These are phyloP conservation scores for Gymnosoma rotundatum DNA, from an alignment of 2,888 invertebrate species.

Conservation along the genomic window DNA sequence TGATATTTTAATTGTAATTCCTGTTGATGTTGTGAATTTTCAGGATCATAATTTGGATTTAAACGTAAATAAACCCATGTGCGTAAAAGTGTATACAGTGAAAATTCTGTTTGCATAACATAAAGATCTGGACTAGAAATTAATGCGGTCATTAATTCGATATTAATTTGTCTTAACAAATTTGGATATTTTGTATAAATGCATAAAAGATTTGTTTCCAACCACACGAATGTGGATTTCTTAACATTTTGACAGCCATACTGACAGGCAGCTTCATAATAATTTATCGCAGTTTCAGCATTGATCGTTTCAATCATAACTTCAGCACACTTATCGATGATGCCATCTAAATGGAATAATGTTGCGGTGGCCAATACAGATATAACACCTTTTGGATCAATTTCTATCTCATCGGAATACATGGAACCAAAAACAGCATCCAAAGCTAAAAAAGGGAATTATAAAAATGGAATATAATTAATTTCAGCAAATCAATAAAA, in stretches of 20 bases:
- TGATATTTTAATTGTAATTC: slow-evolving; percentile 71
- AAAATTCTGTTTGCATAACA: slow-evolving; percentile 91
- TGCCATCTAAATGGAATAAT: slow-evolving; percentile 88
- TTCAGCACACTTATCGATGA: slow-evolving; percentile 88
- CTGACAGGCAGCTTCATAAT: slow-evolving; percentile 86
- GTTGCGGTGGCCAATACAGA: slow-evolving; percentile 88
- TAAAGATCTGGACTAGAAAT: slow-evolving; percentile 86
- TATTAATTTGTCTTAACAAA: slow-evolving; percentile 85
- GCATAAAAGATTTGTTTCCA: slow-evolving; percentile 87
- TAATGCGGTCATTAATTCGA: slow-evolving; percentile 86
- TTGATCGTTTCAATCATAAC: slow-evolving; percentile 90
- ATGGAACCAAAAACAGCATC: slow-evolving; percentile 89
- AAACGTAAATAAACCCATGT: slow-evolving; percentile 86
- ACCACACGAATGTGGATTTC: slow-evolving; percentile 87
- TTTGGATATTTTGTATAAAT: slow-evolving; percentile 84
- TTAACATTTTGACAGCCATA: slow-evolving; percentile 87
- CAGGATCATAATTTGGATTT: slow-evolving; percentile 83
- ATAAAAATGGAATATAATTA: background rate
- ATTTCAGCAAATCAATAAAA: background rate
- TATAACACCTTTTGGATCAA: slow-evolving; percentile 87
- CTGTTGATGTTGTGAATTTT: slow-evolving; percentile 74
- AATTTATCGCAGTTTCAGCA: slow-evolving; percentile 86
- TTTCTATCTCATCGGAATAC: slow-evolving; percentile 88
- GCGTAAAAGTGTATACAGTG: slow-evolving; percentile 87
- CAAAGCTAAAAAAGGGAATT: slow-evolving; percentile 84